Conservation (phyloP, 2,113 vertebrate genomes). For the Albula glossodonta region DNA sequence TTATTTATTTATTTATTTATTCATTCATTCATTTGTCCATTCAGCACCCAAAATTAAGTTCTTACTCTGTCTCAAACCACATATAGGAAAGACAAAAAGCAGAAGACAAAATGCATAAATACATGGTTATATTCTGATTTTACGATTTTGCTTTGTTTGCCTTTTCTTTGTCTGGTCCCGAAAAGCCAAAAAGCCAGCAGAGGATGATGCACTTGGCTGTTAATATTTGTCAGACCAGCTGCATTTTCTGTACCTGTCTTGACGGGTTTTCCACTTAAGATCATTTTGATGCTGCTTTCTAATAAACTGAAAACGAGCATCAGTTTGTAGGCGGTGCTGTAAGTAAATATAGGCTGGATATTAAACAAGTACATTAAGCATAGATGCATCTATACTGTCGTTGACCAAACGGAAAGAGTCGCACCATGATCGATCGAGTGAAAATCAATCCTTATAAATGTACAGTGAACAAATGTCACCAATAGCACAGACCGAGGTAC, state of each 20-base stretch:
- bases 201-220: background rate
- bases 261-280: background rate
- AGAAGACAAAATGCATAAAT: background rate
- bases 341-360: too few species aligned
- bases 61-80: too few species aligned
- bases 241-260: background rate
- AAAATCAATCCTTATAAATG: background rate
- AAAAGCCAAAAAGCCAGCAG: background rate
- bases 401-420: background rate
- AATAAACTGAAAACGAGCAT: background rate
- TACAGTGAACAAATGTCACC: slow-evolving; percentile 1
- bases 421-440: background rate
- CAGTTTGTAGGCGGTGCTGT: background rate
- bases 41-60: too few species aligned
- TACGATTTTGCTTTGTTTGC: background rate
- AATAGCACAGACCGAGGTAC: background rate
- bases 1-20: too few species aligned
- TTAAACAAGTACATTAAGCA: background rate
- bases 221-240: background rate
- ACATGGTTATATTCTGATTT: background rate
- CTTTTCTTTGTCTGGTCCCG: background rate
- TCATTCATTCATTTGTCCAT: too few species aligned
- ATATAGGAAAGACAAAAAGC: background rate
- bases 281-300: background rate
- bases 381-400: background rate